Conservation (phyloP, 2,888 invertebrate species). For the Priocnemis perturbator region DNA sequence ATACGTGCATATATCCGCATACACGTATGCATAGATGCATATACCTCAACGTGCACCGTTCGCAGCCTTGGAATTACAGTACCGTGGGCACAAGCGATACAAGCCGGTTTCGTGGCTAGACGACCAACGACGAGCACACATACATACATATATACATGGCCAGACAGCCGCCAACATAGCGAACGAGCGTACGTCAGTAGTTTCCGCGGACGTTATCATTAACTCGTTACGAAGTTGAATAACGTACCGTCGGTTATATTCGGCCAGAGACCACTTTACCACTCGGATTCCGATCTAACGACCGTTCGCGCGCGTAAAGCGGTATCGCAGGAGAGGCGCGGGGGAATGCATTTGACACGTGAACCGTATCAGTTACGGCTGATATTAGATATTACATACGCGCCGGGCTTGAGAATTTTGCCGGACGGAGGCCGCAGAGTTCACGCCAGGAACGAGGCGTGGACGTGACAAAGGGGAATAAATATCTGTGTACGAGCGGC, state of each 20-base stretch:
- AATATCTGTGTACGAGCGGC: too few relatives aligned
- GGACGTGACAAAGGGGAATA: too few relatives aligned
- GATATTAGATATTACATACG: too few relatives aligned
- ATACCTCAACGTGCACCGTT: neutral
- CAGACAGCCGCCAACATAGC: neutral
- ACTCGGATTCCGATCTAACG: slow-evolving; percentile 10
- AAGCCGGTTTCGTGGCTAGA: slow-evolving; percentile 14
- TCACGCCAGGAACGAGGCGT: too few relatives aligned
- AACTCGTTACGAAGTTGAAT: slow-evolving; percentile 29
- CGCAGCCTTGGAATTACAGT: slow-evolving; percentile 13
- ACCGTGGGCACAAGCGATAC: neutral
- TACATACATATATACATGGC: too few relatives aligned
- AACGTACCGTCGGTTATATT: slow-evolving; percentile 28
- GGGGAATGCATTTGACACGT: slow-evolving; percentile 13
- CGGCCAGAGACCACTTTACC: slow-evolving; percentile 2
- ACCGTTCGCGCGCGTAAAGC: slow-evolving; percentile 3
- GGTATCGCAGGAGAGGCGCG: slow-evolving; percentile 15
- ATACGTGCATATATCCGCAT: too few relatives aligned
- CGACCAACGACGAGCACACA: too few relatives aligned
- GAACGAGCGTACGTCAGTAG: neutral
- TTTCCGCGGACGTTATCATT: slow-evolving; percentile 32
- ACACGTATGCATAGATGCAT: too few relatives aligned
- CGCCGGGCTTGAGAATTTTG: too few relatives aligned
- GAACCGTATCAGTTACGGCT: too few relatives aligned
- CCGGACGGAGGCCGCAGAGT: too few relatives aligned